A percentile compares a stretch with the other conserved stretches of the same genome.
Conservation (phyloP, 2,797 vertebrate genomes). For the Rhinoraja longicauda region DNA sequence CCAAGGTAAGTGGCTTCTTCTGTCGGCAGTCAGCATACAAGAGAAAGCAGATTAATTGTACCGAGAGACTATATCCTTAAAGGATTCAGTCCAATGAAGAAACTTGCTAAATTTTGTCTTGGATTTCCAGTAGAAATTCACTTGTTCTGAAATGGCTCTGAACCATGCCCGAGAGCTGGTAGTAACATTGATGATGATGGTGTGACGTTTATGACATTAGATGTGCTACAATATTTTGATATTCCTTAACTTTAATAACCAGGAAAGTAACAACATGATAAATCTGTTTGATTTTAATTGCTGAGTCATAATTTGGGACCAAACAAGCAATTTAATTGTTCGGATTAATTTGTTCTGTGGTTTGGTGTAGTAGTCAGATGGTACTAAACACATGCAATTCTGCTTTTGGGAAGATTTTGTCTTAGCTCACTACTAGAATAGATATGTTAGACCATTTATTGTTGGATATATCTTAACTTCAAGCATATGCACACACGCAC, state of each 20-base stretch:
- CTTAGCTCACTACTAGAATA: neutral
- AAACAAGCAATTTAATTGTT: neutral
- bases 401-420: neutral
- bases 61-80: slow-evolving; percentile 63
- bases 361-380: neutral
- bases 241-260: neutral
- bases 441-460: neutral
- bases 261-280: neutral
- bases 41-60: slow-evolving; percentile 57
- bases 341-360: neutral
- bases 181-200: neutral
- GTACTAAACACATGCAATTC: neutral
- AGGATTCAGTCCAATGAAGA: slow-evolving; percentile 66
- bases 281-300: neutral
- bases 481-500: neutral
- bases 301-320: neutral
- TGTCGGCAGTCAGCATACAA: slow-evolving; percentile 77
- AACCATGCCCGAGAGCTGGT: neutral
- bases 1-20: slow-evolving; percentile 84
- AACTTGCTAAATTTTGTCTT: slow-evolving; percentile 50
- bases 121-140: neutral
- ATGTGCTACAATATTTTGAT: neutral
- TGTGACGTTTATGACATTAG: neutral
- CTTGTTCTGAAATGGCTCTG: neutral
- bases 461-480: neutral